Base-by-base conservation (phyloP, 2,888 invertebrate genomes). In the Lobophora halterata region DNA sequence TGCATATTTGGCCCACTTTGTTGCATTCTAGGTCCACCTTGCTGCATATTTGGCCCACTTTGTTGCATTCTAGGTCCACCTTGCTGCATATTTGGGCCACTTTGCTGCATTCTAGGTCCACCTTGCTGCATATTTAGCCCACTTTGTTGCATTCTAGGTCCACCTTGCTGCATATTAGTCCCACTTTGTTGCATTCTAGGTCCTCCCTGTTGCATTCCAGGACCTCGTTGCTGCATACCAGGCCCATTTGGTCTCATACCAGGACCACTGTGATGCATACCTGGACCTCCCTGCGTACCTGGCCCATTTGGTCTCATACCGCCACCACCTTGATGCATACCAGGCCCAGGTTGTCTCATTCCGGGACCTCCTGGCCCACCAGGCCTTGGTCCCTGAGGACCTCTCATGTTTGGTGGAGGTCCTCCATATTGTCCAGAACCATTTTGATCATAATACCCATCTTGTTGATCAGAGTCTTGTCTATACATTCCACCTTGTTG, bases 31-130 rank as follows among this genome's bases (percentile, higher is more conserved):
- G 73, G 67, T 26, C 72, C 55, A 33, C 71, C 71, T 42, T 75
- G 74, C 50, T 74, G 71, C 36, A 76, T 74, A 2, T 69, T 70
- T 30, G 60, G 72, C 2, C 75, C 71, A 9, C 75, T 41, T 18
- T 71, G 75, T 17, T 72, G 36, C 52, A 77, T 74, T 26, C 72
- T 73, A 14, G 72, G 72, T 3, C 71, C 73, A 3, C 71, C 73
- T 6, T 71, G 59, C 2, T 34, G 11, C 31, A 46, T 27, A 7
- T 30, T 8, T 2, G 34, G 37, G 0, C 37, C 41, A 11, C 41
- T 20, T 9, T 39, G 49, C 3, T 25, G 23, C 25, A 44, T 32
- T 3, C 30, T 26, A 4, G 35, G 26, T 0, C 38, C 34, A 12
- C 36, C 36, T 8, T 24, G 44, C 6, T 32, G 16, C 32, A 41